A percentile compares a stretch with the other conserved stretches of the same genome.
These are phyloP conservation scores for Sander lucioperca DNA, from an alignment of 2,113 vertebrate species.

Conservation along the genomic window DNA sequence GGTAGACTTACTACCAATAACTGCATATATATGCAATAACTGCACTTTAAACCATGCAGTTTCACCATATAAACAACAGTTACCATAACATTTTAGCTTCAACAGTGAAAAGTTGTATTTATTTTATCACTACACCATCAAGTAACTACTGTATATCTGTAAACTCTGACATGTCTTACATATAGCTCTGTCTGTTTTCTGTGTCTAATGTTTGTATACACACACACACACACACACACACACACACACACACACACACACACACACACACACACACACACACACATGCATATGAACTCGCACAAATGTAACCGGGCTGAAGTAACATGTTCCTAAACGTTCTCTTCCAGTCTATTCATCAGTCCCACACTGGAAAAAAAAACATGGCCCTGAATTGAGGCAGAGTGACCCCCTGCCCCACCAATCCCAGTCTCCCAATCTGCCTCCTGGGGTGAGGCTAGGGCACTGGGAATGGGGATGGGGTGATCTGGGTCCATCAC, in stretches of 20 bases:
- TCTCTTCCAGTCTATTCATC: constrained; percentile 52
- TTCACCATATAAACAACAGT: not conserved
- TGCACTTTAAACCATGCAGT: not conserved
- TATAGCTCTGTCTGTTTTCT: not conserved
- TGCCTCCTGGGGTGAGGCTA: constrained; percentile 34
- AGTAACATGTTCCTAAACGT: constrained; percentile 19
- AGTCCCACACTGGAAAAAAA: constrained; percentile 51
- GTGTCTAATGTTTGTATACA: not conserved
- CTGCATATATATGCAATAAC: not conserved
- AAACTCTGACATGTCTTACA: not conserved
- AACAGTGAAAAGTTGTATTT: not conserved
- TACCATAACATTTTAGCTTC: not conserved
- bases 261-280: not conserved
- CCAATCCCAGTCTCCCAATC: constrained; percentile 11
- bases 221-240: not conserved
- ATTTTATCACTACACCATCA: not conserved
- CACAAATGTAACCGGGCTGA: not conserved
- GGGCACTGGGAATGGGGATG: constrained; percentile 21
- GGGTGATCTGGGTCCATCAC: constrained; percentile 55
- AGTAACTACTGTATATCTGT: not conserved
- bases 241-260: not conserved
- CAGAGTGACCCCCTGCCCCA: constrained; percentile 4
- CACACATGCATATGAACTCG: not conserved
- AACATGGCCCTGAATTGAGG: constrained; percentile 32
- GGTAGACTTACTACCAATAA: not conserved